Evolutionary conservation across 1,140 invertebrate genomes (phyloP).

Genomic region (Ditylenchus dipsaci): DNA sequence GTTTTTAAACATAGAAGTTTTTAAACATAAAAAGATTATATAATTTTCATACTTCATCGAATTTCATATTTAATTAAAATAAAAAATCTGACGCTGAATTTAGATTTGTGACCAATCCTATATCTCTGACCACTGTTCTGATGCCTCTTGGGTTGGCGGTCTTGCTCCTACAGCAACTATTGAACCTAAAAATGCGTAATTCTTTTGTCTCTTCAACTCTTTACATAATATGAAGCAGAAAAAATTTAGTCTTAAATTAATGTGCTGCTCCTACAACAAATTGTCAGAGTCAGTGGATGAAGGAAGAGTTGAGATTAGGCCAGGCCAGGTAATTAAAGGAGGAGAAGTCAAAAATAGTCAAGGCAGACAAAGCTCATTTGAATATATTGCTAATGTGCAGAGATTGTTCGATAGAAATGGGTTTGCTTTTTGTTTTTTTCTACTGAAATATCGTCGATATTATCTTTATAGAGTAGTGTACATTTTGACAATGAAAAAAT

Average conservation of each 20-base stretch:
- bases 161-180: slow-evolving; percentile 22
- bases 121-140: slow-evolving; percentile 24
- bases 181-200: slow-evolving; percentile 20
- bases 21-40: neutral
- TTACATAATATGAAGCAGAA: neutral
- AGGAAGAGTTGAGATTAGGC: slow-evolving; percentile 34
- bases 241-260: slow-evolving; percentile 24
- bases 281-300: slow-evolving; percentile 27
- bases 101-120: slow-evolving; percentile 30
- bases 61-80: neutral
- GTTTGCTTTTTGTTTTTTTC: neutral
- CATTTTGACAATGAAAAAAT: slow-evolving; percentile 25
- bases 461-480: slow-evolving; percentile 25
- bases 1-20: neutral
- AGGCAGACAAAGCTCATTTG: slow-evolving; percentile 44
- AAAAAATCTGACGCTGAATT: neutral
- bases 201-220: neutral
- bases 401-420: slow-evolving; percentile 33
- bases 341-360: slow-evolving; percentile 39
- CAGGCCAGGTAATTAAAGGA: slow-evolving; percentile 47
- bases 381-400: slow-evolving; percentile 43
- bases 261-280: slow-evolving; percentile 45
- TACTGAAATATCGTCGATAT: neutral
- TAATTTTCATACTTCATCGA: neutral
- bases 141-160: slow-evolving; percentile 51